These are phyloP conservation scores for Eristalinus sepulchralis DNA, from an alignment of 2,888 invertebrate species.

Conservation along the genomic window DNA sequence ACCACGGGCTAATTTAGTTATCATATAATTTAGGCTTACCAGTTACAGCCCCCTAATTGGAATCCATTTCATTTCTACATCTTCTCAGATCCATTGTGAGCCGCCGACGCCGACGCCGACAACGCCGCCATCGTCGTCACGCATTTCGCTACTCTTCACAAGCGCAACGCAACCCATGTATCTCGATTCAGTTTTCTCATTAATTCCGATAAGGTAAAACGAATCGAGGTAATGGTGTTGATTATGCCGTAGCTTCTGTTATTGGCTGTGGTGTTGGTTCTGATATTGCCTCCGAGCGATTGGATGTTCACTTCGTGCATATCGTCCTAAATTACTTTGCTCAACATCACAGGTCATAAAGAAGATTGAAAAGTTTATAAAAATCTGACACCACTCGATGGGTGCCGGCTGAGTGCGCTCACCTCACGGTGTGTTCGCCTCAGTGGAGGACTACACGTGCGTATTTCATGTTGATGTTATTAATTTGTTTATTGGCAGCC, in stretches of 20 bases:
- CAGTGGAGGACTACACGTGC: slow-evolving; percentile 32
- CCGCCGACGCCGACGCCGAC: neutral
- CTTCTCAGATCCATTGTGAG: slow-evolving; percentile 25
- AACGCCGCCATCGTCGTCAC: slow-evolving; percentile 2
- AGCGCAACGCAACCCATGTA: slow-evolving; percentile 5
- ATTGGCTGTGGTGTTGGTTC: slow-evolving; percentile 23
- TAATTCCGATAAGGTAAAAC: slow-evolving; percentile 57
- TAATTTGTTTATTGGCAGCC: slow-evolving; percentile 55
- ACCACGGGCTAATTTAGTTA: slow-evolving; percentile 50
- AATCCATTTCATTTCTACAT: slow-evolving; percentile 41
- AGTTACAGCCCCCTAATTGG: slow-evolving; percentile 40
- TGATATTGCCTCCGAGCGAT: slow-evolving; percentile 44
- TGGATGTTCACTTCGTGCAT: slow-evolving; percentile 9
- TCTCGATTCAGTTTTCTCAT: slow-evolving; percentile 27
- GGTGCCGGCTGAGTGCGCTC: neutral
- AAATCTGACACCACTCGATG: slow-evolving; percentile 13
- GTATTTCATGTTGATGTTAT: slow-evolving; percentile 42
- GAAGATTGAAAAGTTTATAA: slow-evolving; percentile 44
- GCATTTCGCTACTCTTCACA: slow-evolving; percentile 28
- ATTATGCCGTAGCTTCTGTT: slow-evolving; percentile 54
- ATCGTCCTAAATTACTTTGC: slow-evolving; percentile 33
- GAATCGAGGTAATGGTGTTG: slow-evolving; percentile 56
- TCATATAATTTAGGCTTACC: slow-evolving; percentile 60
- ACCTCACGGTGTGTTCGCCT: slow-evolving; percentile 2
- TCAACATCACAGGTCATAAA: slow-evolving; percentile 43